Conservation (phyloP, 2,113 vertebrate genomes). For the Geothlypis trichas region DNA sequence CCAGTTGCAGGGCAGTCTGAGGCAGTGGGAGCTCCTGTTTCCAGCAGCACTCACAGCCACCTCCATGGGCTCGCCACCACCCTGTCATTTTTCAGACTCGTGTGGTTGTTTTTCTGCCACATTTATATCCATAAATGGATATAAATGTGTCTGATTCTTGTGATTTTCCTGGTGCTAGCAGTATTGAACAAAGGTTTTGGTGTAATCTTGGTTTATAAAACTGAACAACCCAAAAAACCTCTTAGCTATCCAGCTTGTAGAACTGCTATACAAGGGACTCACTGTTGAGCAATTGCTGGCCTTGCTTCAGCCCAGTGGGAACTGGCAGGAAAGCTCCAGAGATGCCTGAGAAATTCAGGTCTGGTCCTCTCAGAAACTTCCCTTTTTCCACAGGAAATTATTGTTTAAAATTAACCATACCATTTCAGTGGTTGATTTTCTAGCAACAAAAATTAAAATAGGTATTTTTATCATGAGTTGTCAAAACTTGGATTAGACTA, state of each 20-base stretch:
- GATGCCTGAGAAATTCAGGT: not conserved
- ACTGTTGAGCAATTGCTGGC: not conserved
- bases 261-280: not conserved
- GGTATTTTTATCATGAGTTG: not conserved
- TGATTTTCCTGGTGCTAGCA: not conserved
- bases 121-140: no score
- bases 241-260: fast-evolving
- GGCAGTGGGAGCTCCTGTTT: not conserved
- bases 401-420: not conserved
- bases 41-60: fast-evolving
- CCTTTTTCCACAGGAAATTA: not conserved
- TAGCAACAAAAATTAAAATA: not conserved
- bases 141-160: not conserved
- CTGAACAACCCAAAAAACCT: fast-evolving
- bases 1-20: not conserved
- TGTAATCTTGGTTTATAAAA: not conserved
- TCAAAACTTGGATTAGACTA: not conserved
- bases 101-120: not conserved
- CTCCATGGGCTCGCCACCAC: fast-evolving
- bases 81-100: not conserved
- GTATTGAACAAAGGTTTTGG: not conserved
- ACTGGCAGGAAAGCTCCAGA: not conserved
- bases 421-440: not conserved
- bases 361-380: not conserved
- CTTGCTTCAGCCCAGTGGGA: not conserved